Evolutionary conservation across 2,113 vertebrate genomes (phyloP), one percentile per base, ranked within the genome.

Genomic region (Numenius arquata): DNA sequence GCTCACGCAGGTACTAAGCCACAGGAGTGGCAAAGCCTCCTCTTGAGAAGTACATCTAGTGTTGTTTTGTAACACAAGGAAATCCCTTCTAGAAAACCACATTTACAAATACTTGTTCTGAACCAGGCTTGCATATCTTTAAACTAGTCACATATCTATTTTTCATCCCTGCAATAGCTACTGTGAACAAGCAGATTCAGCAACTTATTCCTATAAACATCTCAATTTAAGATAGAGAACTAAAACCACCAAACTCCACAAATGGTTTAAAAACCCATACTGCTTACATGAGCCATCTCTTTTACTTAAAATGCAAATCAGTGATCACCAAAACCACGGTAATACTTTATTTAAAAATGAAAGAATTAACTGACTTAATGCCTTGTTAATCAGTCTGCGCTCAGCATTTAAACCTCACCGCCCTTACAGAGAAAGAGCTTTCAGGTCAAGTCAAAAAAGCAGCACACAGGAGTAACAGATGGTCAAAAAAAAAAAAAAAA

Each of bases 281-380:
- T n/a, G 59, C 82, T 84, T 79, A 65, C 32, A 26, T 48, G 89
- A 76, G 40, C 30, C 15, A 25, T 8, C 38, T 53, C 48, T 93
- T 47, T 48, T 52, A 78, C 62, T 93, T 85, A 52, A 17, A 90
- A 48, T 4, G 25, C 32, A 88, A 81, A 90, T 36, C 47, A 59
- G 47, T 16, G 11, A 40, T 36, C 45, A 95, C 23, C 52, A 94
- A 86, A 83, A 26, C 12, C 11, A 30, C 0, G 0, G 12, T 75
- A 92, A 84, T 67, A 36, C 47, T 91, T 90, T 34, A 83, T 50
- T 88, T 88, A 10, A 96, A 95, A 93, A 92, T 41, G 12, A 90
- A 89, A 86, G 41, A 83, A 84, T 93, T 95, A 90, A 80, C 52
- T 68, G 48, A 87, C 65, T 89, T 95, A 92, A 93, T 81, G 72